Evolutionary conservation across 2,888 invertebrate species (phyloP).

Genomic region (Troglohyphantes excavatus): DNA sequence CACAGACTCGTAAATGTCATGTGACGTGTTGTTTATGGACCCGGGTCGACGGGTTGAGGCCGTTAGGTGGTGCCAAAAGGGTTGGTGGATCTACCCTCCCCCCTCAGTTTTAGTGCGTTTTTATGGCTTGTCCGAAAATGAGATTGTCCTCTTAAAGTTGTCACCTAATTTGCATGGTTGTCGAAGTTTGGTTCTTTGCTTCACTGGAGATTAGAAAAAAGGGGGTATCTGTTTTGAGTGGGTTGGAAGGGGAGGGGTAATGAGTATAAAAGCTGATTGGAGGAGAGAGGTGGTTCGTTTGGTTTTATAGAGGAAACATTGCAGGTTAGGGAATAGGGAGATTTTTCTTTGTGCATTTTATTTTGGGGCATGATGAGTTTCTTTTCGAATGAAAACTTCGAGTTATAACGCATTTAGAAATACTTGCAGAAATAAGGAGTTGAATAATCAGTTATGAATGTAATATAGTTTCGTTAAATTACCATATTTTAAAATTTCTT

Average conservation of each 20-base stretch:
- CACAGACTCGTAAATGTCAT: slow-evolving; percentile 72
- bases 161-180: slow-evolving; percentile 76
- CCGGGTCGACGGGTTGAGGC: slow-evolving; percentile 55
- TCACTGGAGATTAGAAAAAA: slow-evolving; percentile 11
- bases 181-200: slow-evolving; percentile 57
- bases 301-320: not conserved
- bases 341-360: not conserved
- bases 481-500: too few species aligned
- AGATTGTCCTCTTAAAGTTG: slow-evolving; percentile 76
- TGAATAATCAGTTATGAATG: too few species aligned
- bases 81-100: slow-evolving; percentile 26
- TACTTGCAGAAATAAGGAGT: too few species aligned
- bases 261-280: not conserved
- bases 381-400: too few species aligned
- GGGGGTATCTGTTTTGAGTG: not conserved
- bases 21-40: slow-evolving; percentile 69
- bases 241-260: not conserved
- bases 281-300: not conserved
- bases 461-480: too few species aligned
- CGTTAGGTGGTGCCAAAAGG: slow-evolving; percentile 60
- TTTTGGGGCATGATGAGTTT: too few species aligned
- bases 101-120: slow-evolving; percentile 56
- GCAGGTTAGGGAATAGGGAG: not conserved
- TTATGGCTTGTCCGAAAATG: slow-evolving; percentile 77
- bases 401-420: too few species aligned